These are phyloP conservation scores for Sinhomidia bicolor DNA, from an alignment of 2,888 invertebrate genomes.

Conservation along the genomic window DNA sequence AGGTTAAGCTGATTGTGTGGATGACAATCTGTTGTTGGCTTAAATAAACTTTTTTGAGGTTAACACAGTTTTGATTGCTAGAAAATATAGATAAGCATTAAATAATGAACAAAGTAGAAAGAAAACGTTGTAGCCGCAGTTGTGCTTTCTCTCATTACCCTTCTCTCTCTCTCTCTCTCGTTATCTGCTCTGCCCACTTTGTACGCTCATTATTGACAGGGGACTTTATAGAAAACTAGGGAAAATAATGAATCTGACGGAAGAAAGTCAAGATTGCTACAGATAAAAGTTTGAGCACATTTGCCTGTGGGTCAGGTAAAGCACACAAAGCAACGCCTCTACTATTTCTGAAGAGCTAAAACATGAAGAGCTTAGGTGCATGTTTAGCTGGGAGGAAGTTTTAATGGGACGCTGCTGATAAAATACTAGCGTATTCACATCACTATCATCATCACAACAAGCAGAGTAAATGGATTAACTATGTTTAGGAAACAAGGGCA, in stretches of 20 bases:
- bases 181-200: not conserved
- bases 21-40: no score
- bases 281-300: not conserved
- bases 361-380: no score
- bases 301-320: not conserved
- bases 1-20: no score
- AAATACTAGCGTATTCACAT: not conserved
- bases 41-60: no score
- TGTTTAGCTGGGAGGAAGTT: not conserved
- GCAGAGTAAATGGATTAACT: not conserved
- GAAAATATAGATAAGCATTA: no score
- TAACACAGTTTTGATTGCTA: no score
- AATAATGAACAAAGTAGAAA: no score
- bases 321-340: no score
- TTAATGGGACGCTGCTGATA: not conserved
- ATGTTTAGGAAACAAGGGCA: constrained; percentile 8
- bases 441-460: not conserved
- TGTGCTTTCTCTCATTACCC: constrained; percentile 12
- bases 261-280: constrained; percentile 4
- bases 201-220: not conserved
- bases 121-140: no score
- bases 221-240: no score
- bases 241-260: not conserved
- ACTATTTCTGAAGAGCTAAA: no score
- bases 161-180: not conserved